Evolutionary conservation across 2,113 vertebrate species (phyloP), one percentile per base, ranked within the genome.

Genomic region (Carassius carassius): DNA sequence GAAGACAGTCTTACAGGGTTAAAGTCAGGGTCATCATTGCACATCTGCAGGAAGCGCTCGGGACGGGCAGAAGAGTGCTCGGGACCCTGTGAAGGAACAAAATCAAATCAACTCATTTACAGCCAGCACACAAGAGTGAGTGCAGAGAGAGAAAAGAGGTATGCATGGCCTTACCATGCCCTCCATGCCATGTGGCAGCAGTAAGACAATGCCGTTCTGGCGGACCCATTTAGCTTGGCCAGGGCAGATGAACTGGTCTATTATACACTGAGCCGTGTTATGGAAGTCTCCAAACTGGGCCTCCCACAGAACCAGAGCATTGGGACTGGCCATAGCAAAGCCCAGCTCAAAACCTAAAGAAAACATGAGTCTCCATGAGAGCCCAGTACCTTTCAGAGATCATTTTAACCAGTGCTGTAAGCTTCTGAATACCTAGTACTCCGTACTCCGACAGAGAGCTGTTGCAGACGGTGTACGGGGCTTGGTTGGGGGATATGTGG

Each of bases 21-120:
- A 65, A 98, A 95, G 0, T 99, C 98, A 0, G 98, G 96, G 89
- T 99, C 98, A 0, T 99, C 98, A 0, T 99, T 99, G 92, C 98
- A 99, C 98, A 99, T 99, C 94, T 99, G 98, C 76, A 99, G 92
- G 93, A 99, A 99, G 6, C 98, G 92, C 89, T 99, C 98, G 0
- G 98, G 98, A 85, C 98, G 95, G 84, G 97, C 98, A 0, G 98
- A 99, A 29, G 98, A 99, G 89, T 98, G 98, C 83, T 99, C 98
- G 0, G 98, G 98, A 86, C 98, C 98, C 98, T 99, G 88, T 8
- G 7, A 10, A 74, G 14, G 13, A 47, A 13, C n/a, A 44, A 23
- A 76, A 4, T 35, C 3, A 69, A 19, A 37, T 54, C 13, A 75
- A 19, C 23, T 56, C 17, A 32, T 77, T 56, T 32, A 69, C 19